Evolutionary conservation across 2,113 vertebrate genomes (phyloP), one percentile per base, ranked within the genome.

Genomic region (Columba livia): DNA sequence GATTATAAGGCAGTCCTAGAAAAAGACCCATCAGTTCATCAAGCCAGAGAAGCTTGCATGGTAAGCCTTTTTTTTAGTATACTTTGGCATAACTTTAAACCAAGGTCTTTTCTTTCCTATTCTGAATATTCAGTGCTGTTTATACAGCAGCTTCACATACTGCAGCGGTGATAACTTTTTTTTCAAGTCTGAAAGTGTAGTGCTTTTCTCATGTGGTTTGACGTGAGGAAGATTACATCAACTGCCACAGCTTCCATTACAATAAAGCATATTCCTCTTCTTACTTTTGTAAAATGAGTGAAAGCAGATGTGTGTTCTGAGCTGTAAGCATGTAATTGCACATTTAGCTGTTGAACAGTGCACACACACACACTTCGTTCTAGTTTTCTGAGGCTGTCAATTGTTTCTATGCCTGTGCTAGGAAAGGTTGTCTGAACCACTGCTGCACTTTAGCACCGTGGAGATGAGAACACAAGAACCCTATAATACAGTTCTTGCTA

Each of bases 1-100:
- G 99, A 99, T 97, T 99, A 99, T 91, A 98, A 99, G 96, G 97
- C 97, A 61, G 82, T 99, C 54, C 85, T 99, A 88, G 98, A 99
- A 86, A 98, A 98, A 95, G 99, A 99, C 61, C 98, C 99, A 5
- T 97, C 97, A 17, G 67, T 99, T 62, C 91, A 96, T 73, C 96
- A 97, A 48, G 99, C 99, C 94, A 98, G 98, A 96, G 98, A 98
- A 96, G 99, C 99, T 85, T 99, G 99, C 96, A 98, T 98, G 98
- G 98, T 99, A 98, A 97, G 97, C 60, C 47, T 93, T 94, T 93
- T 93, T 94, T 87, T 73, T 21, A 60, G 48, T 71, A 21, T 74
- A 28, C 26, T 75, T 91, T 48, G 42, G 70, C 38, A 40, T 89
- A 51, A 77, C 40, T 93, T 79, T 80, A 89, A 79, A 75, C 15